Percentiles rank a stretch among this genome's conserved stretches.
Evolutionary conservation across 2,113 vertebrate species (phyloP).

Genomic region (Tringa solitaria): DNA sequence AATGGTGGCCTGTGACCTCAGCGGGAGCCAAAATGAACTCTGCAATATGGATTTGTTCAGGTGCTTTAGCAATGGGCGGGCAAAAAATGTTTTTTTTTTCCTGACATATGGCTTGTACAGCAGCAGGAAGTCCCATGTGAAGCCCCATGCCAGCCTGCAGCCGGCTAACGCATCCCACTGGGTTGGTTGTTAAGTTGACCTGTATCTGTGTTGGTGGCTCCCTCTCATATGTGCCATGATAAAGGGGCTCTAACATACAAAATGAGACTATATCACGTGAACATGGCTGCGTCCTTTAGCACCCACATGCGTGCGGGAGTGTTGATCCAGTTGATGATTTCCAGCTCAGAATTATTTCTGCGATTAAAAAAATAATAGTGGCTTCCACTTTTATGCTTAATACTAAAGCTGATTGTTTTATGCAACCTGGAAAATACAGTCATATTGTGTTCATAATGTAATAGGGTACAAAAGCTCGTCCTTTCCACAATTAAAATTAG

Average conservation of each 20-base stretch:
- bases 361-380: neutral
- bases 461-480: neutral
- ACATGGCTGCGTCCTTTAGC: neutral
- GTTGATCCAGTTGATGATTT: neutral
- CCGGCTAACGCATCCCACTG: too few relatives aligned
- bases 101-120: neutral
- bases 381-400: neutral
- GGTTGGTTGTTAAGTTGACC: neutral
- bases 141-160: neutral
- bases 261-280: too few relatives aligned
- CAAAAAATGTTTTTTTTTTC: neutral
- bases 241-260: neutral
- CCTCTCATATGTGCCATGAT: neutral
- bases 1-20: neutral
- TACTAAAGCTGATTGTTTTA: neutral
- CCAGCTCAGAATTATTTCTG: neutral
- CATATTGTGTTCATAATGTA: neutral
- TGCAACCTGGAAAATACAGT: neutral
- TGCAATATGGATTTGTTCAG: neutral
- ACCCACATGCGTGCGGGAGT: neutral
- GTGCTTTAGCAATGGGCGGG: neutral
- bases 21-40: neutral
- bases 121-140: neutral
- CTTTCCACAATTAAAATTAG: neutral
- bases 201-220: accelerated